Conservation (phyloP, 1,140 invertebrate genomes). For the Tetragonula clypearis region DNA sequence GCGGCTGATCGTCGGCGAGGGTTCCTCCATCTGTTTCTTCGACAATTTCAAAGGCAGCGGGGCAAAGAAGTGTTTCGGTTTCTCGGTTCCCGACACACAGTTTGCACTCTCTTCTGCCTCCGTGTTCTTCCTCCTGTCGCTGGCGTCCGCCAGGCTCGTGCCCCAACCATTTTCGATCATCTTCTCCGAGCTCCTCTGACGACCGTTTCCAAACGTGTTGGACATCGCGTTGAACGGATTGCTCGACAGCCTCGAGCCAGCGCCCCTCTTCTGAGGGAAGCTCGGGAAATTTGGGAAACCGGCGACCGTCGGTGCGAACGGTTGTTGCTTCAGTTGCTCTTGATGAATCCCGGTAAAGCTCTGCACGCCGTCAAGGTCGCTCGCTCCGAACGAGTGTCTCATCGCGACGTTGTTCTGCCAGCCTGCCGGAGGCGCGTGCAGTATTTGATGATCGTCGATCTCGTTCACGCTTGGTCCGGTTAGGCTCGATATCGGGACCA, state of each 20-base stretch:
- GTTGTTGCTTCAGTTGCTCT: not conserved
- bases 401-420: conserved; percentile 61
- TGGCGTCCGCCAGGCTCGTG: not conserved
- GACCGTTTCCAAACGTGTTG: not conserved
- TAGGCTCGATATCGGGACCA: conserved; percentile 33
- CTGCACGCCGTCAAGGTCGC: not conserved
- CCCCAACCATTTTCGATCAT: conserved; percentile 27
- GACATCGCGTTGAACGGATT: not conserved
- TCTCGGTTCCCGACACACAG: conserved; percentile 19
- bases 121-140: not conserved
- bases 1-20: conserved; percentile 39
- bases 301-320: not conserved
- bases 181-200: conserved; percentile 1
- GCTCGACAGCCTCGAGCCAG: not conserved
- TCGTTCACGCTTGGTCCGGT: conserved; percentile 15
- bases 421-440: conserved; percentile 54
- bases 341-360: not conserved
- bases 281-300: not conserved
- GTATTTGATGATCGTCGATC: conserved; percentile 32
- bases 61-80: conserved; percentile 80
- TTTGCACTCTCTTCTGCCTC: not conserved
- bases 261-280: conserved; percentile 14
- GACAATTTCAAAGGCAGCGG: conserved; percentile 69
- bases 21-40: conserved; percentile 43
- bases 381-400: not conserved